phyloP scores from a whole-genome alignment of 2,113 vertebrate genomes.

The Grammomys dolichurus region DNA sequence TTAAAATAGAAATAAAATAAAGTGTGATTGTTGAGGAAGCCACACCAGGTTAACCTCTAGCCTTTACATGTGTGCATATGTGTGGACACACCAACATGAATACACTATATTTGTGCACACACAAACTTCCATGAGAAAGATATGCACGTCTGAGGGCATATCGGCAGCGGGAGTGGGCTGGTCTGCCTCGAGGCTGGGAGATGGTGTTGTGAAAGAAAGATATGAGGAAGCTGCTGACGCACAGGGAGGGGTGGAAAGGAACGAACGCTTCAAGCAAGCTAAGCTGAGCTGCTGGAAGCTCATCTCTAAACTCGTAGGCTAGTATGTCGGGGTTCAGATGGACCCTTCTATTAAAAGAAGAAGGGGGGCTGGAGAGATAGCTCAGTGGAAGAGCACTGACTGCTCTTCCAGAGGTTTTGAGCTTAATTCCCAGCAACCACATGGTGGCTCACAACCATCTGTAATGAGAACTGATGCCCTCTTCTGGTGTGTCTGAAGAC shows the following conservation, averaged over 20 bases:
- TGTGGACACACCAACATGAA: not conserved
- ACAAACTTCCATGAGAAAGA: not conserved
- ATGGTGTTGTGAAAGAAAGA: not conserved
- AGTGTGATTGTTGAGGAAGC: not conserved
- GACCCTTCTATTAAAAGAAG: not conserved
- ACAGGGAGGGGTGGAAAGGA: not conserved
- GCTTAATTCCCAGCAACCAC: too few relatives aligned
- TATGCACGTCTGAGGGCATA: rapidly evolving
- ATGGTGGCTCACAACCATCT: too few relatives aligned
- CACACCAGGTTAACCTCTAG: not conserved
- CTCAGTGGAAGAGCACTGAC: too few relatives aligned
- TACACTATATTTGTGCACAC: not conserved
- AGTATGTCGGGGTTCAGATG: not conserved
- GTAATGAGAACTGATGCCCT: too few relatives aligned
- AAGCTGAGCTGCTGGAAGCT: not conserved
- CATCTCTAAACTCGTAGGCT: not conserved
- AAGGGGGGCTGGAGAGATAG: too few relatives aligned
- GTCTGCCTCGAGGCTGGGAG: not conserved
- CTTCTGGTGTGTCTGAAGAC: too few relatives aligned
- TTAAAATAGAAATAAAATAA: not conserved
- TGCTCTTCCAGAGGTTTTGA: too few relatives aligned
- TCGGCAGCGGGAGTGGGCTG: not conserved
- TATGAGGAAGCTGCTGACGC: not conserved
- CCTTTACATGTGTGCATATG: not conserved
- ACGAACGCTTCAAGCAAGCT: not conserved